phyloP scores from a whole-genome alignment of 1,140 invertebrate genomes.

The Octopus sinensis region DNA sequence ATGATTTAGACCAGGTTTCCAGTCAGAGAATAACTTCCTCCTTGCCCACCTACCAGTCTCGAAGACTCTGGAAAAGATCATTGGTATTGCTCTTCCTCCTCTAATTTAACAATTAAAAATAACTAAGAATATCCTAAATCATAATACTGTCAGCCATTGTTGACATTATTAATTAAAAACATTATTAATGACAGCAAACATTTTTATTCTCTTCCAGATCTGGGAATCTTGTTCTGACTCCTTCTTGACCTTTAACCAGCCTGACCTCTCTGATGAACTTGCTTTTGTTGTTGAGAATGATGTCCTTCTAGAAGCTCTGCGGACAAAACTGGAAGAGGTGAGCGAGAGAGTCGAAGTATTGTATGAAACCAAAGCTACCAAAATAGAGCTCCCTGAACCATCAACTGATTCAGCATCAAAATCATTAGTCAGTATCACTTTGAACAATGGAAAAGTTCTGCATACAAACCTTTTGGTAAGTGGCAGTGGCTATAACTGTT shows the following conservation, averaged over 20 bases:
- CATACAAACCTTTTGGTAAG: constrained; percentile 60
- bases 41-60: too few relatives aligned
- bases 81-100: too few relatives aligned
- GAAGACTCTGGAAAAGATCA: too few relatives aligned
- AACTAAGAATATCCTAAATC: too few relatives aligned
- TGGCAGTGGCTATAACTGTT: not conserved
- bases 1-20: too few relatives aligned
- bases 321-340: constrained; percentile 61
- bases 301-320: constrained; percentile 70
- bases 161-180: too few relatives aligned
- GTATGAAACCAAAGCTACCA: constrained; percentile 59
- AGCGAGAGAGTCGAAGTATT: constrained; percentile 59
- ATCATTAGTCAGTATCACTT: constrained; percentile 48
- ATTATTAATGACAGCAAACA: too few relatives aligned
- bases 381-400: constrained; percentile 59
- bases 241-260: constrained; percentile 78
- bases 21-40: too few relatives aligned
- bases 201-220: constrained; percentile 63
- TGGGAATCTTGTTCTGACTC: constrained; percentile 89
- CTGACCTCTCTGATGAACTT: constrained; percentile 68
- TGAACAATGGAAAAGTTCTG: constrained; percentile 55
- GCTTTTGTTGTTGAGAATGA: constrained; percentile 95
- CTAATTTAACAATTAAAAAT: too few relatives aligned
- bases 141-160: too few relatives aligned
- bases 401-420: constrained; percentile 26